Base-by-base conservation (phyloP, 2,797 vertebrate species). In the Megaceryle alcyon region DNA sequence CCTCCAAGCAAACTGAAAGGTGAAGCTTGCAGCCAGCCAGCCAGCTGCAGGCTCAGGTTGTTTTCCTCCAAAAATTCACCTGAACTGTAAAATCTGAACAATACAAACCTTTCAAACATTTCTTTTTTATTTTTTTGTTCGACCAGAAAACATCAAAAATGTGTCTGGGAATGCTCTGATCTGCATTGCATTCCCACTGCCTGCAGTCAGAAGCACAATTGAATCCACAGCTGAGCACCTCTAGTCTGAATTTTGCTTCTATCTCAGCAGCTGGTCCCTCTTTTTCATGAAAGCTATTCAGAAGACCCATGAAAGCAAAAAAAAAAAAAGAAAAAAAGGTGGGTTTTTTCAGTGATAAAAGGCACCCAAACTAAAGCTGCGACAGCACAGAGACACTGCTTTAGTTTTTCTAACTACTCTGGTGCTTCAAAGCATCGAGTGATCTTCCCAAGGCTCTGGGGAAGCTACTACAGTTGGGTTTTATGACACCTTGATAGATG, bases 191-290 rank as follows among this genome's bases (percentile, higher is more conserved):
- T 39, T 71, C 79, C 48, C 60, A 16, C 2, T 11, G 48, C 41
- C 48, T 19, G 5, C 4, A 25, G 29, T 37, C 26, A 61, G 61
- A 51, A 25, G 20, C 3, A 19, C 18, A 41, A 59, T 0, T 86
- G 41, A 82, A 77, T 13, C 44, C 39, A 28, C 60, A 90, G 80
- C 82, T 80, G 51, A 90, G 80, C 76, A 86, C 72, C 88, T 93
- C 65, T 1, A 77, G 41, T 1, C 41, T 61, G 12, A 64, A 69
- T 82, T 61, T 2, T 46, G 63, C 80, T 84, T 81, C 73, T 14
- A 5, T 59, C 59, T 46, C 81, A 83, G 86, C 92, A 95, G 80
- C 90, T 94, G 90, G 73, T 54, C 35, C 26, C 73, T 91, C 26
- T 94, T 80, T 66, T 61, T 53, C 77, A 70, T 15, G 18, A 73